Conservation (phyloP, 1,140 invertebrate genomes). For the Eueides isabella region DNA sequence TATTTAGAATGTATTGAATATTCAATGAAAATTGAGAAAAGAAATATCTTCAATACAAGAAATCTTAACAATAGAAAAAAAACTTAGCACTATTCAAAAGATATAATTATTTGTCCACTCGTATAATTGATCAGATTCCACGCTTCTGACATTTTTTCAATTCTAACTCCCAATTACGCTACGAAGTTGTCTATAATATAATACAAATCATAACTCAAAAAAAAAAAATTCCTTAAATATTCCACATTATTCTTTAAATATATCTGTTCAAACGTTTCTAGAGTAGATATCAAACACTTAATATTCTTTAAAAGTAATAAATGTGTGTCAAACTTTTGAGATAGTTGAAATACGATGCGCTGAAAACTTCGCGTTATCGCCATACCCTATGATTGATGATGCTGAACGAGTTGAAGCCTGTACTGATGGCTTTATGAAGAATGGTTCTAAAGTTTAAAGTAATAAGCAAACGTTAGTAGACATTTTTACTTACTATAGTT, state of each 20-base stretch:
- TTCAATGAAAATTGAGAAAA: no score
- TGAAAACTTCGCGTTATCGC: constrained; percentile 12
- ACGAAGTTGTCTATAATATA: neutral
- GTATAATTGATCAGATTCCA: no score
- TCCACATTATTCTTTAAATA: neutral
- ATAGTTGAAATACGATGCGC: constrained; percentile 3
- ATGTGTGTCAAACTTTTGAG: constrained; percentile 4
- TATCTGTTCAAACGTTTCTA: neutral
- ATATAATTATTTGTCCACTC: no score
- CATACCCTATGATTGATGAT: constrained; percentile 6
- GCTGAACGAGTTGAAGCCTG: constrained; percentile 8
- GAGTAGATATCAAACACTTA: neutral
- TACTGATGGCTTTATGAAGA: constrained; percentile 8
- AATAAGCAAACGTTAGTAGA: neutral
- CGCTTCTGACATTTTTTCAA: no score
- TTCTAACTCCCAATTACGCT: no score
- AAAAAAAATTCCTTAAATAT: neutral
- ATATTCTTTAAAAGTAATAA: constrained; percentile 6
- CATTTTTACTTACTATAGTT: neutral
- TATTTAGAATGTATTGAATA: no score
- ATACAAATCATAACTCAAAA: neutral
- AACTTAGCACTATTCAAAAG: no score
- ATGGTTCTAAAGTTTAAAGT: neutral
- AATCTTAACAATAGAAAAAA: no score
- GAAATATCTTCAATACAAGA: no score